A percentile compares a stretch with the other conserved stretches of the same genome.
These are phyloP conservation scores for Pipistrellus pipistrellus DNA, from an alignment of 2,797 vertebrate species.

Conservation along the genomic window DNA sequence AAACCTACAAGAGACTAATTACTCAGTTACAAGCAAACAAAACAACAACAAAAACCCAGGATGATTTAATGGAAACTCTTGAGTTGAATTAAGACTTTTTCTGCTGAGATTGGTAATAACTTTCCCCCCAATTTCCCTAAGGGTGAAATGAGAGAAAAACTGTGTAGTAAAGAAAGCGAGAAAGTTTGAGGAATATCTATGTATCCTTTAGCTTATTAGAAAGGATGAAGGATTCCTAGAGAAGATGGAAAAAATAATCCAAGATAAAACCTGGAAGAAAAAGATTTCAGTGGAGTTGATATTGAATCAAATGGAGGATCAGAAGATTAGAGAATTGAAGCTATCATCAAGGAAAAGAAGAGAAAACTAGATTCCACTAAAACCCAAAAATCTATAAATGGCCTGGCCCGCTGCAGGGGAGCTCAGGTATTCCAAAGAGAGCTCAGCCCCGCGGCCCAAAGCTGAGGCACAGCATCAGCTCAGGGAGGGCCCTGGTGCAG, in stretches of 20 bases:
- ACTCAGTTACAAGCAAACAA: not conserved
- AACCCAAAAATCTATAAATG: slow-evolving; percentile 52
- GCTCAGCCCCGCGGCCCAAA: not conserved
- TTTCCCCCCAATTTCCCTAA: not conserved
- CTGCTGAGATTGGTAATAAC: slow-evolving; percentile 32
- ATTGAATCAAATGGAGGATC: slow-evolving; percentile 66
- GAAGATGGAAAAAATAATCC: slow-evolving; percentile 81
- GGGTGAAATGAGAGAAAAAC: slow-evolving; percentile 56
- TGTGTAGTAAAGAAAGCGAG: slow-evolving; percentile 39
- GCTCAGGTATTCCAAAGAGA: slow-evolving; percentile 12
- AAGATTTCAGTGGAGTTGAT: slow-evolving; percentile 73
- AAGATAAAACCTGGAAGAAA: slow-evolving; percentile 79
- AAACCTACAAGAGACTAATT: slow-evolving; percentile 37
- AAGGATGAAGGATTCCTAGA: slow-evolving; percentile 65
- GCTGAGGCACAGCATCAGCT: not conserved
- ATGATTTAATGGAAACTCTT: slow-evolving; percentile 19
- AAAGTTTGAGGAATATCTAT: slow-evolving; percentile 64
- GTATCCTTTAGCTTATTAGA: slow-evolving; percentile 73
- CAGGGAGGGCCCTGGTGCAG: not conserved
- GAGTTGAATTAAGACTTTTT: slow-evolving; percentile 48
- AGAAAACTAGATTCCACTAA: slow-evolving; percentile 66
- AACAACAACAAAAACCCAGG: not conserved
- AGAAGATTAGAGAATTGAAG: slow-evolving; percentile 74
- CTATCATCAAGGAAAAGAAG: slow-evolving; percentile 53
- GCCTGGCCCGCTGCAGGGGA: not conserved